Conservation (phyloP, 2,797 vertebrate species). For the Podarcis lilfordi region DNA sequence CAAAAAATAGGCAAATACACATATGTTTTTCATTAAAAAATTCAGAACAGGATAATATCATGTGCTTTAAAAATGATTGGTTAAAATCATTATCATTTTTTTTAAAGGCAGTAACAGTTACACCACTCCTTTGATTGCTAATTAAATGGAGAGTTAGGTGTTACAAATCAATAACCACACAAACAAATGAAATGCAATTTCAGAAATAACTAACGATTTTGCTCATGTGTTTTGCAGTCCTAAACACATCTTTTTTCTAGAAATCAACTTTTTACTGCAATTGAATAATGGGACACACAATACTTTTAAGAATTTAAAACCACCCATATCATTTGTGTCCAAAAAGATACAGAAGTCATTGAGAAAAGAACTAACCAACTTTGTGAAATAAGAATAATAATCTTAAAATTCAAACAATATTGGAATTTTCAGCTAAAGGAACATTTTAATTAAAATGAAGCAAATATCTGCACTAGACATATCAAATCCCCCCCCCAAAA, state of each 20-base stretch:
- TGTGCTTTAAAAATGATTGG: too few relatives aligned
- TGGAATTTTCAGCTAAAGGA: background rate
- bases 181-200: background rate
- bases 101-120: background rate
- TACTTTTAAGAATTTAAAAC: constrained; percentile 19
- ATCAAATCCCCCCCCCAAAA: background rate
- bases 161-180: background rate
- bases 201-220: background rate
- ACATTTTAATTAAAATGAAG: background rate
- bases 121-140: background rate
- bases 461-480: background rate
- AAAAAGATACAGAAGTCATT: background rate
- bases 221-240: background rate
- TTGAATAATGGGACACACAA: background rate
- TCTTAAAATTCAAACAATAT: background rate
- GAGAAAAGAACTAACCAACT: constrained; percentile 12
- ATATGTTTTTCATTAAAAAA: background rate
- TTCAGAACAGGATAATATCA: too few relatives aligned
- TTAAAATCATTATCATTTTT: too few relatives aligned
- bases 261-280: background rate
- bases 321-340: background rate
- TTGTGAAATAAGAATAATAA: background rate
- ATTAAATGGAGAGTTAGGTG: background rate
- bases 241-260: background rate
- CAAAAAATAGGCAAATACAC: background rate